A percentile compares a stretch with the other conserved stretches of the same genome.
These are phyloP conservation scores for Dinocampus coccinellae DNA, from an alignment of 2,888 invertebrate species.

Conservation along the genomic window DNA sequence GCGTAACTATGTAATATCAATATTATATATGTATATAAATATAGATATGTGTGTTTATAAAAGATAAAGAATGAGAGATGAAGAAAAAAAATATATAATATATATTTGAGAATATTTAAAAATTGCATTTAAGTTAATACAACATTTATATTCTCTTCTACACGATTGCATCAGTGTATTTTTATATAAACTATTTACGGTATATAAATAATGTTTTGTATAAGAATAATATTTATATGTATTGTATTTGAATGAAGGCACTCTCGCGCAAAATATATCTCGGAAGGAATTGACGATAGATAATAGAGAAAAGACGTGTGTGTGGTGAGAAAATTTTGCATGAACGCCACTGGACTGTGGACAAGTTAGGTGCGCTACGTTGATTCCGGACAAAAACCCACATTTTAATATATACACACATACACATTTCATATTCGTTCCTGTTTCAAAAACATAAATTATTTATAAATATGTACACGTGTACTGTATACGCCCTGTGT, in stretches of 20 bases:
- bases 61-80: too few species aligned
- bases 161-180: neutral
- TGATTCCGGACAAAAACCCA: constrained; percentile 59
- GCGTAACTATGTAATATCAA: constrained; percentile 22
- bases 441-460: constrained; percentile 9
- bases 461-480: neutral
- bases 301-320: constrained; percentile 53
- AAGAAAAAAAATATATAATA: too few species aligned
- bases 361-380: constrained; percentile 59
- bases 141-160: neutral
- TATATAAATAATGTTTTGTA: too few species aligned
- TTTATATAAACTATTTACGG: neutral
- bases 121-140: neutral
- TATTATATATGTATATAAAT: constrained; percentile 15
- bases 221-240: neutral
- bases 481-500: neutral
- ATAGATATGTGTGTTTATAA: neutral
- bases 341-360: constrained; percentile 58
- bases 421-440: constrained; percentile 8
- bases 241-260: neutral
- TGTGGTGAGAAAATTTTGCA: constrained; percentile 58
- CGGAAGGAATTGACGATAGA: constrained; percentile 33
- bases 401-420: constrained; percentile 11
- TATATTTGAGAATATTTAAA: too few species aligned
- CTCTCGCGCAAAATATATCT: neutral